phyloP scores from a whole-genome alignment of 30 jellyfish, hydroid and myxozoan species.

The Aurelia sp. region DNA sequence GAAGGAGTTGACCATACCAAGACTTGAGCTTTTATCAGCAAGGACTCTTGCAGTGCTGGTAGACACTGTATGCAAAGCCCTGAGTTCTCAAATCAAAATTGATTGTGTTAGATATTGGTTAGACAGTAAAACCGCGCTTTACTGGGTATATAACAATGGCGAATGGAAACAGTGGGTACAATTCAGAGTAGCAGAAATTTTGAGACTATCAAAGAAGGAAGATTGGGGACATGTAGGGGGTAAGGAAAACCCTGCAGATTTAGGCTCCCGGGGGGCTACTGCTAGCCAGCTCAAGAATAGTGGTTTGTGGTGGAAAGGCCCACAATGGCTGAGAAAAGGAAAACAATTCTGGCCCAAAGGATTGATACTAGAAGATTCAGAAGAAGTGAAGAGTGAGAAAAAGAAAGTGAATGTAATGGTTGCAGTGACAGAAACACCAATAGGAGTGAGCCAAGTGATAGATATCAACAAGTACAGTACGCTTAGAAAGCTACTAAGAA shows the following conservation, averaged over 20 bases:
- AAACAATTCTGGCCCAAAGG: conserved; percentile 44
- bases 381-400: conserved; percentile 28
- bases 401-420: conserved; percentile 18
- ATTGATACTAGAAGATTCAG: conserved; percentile 22
- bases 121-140: conserved; percentile 70
- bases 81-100: conserved; percentile 31
- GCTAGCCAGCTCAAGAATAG: conserved; percentile 22
- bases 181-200: conserved; percentile 64
- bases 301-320: conserved; percentile 76
- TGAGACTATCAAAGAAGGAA: conserved; percentile 28
- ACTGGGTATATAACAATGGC: conserved; percentile 54
- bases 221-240: conserved; percentile 76
- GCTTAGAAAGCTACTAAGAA: conserved; percentile 35
- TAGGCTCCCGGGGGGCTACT: conserved; percentile 66
- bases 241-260: conserved; percentile 71
- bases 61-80: conserved; percentile 48
- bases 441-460: conserved; percentile 16
- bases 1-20: conserved; percentile 48
- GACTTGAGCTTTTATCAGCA: conserved; percentile 65
- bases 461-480: conserved; percentile 34
- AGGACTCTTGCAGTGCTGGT: conserved; percentile 42
- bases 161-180: conserved; percentile 67
- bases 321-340: conserved; percentile 50
- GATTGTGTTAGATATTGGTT: conserved; percentile 48
- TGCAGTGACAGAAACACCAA: background rate